Conservation (phyloP, 2,797 vertebrate genomes). For the Sibirionetta formosa region DNA sequence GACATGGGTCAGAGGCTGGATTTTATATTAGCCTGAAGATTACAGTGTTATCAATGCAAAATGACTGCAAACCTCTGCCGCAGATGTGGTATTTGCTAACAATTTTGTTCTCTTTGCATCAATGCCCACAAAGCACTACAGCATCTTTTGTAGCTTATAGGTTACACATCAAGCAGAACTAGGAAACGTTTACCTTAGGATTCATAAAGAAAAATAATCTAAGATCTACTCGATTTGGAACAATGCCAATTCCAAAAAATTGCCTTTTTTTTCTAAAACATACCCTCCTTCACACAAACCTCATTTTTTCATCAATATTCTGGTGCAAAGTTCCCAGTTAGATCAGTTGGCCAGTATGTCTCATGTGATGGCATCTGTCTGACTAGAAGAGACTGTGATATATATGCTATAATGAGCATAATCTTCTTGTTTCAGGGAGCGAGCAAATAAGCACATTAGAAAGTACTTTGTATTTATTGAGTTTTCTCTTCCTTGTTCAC, state of each 20-base stretch:
- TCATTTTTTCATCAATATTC: neutral
- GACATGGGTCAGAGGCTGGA: neutral
- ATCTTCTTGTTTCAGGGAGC: neutral
- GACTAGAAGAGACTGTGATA: constrained; percentile 18
- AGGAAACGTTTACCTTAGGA: neutral
- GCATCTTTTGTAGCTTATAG: neutral
- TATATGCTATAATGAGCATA: neutral
- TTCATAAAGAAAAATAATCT: neutral
- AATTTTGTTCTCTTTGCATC: neutral
- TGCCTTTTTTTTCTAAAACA: rapidly evolving
- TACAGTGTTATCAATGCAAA: neutral
- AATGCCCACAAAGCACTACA: neutral
- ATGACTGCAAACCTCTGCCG: neutral
- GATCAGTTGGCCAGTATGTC: constrained; percentile 11
- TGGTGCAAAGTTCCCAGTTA: neutral
- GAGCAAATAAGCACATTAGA: neutral
- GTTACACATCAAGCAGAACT: neutral
- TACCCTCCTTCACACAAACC: neutral
- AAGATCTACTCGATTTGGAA: neutral
- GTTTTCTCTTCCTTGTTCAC: constrained; percentile 26
- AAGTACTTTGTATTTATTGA: neutral
- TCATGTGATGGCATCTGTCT: constrained; percentile 2
- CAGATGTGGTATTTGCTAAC: neutral
- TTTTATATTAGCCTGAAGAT: neutral
- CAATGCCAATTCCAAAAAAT: neutral